Conservation (phyloP, 2,888 invertebrate genomes). For the Pinctada fucata region DNA sequence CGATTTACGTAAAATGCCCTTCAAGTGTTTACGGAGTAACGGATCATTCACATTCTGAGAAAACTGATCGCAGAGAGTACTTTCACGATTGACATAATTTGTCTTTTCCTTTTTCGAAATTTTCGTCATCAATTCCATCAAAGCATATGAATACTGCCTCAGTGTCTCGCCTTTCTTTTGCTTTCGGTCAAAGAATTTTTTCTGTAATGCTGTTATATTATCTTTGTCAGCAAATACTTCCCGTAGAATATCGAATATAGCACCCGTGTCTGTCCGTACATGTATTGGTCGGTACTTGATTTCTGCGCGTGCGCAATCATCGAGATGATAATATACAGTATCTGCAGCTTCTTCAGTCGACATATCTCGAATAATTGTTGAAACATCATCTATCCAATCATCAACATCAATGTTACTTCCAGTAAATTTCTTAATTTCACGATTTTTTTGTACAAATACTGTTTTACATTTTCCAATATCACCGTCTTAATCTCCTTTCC, state of each 20-base stretch:
- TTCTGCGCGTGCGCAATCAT: neutral
- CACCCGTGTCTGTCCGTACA: neutral
- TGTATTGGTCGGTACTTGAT: neutral
- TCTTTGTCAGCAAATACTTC: too few relatives aligned
- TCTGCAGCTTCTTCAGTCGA: neutral
- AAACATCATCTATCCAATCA: neutral
- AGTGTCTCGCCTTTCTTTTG: neutral
- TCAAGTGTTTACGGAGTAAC: too few relatives aligned
- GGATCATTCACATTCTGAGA: too few relatives aligned
- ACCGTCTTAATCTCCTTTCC: too few relatives aligned
- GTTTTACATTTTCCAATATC: too few relatives aligned
- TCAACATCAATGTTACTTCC: neutral
- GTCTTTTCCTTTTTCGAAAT: neutral
- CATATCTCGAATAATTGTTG: neutral
- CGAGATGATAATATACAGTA: neutral
- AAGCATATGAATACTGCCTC: neutral
- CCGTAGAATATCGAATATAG: neutral
- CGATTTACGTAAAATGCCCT: too few relatives aligned
- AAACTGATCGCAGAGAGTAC: too few relatives aligned
- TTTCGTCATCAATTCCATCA: neutral
- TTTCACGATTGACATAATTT: too few relatives aligned
- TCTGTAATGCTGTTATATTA: too few relatives aligned
- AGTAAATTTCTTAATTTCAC: neutral
- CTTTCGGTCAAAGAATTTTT: slow-evolving; percentile 1
- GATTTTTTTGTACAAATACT: too few relatives aligned